Evolutionary conservation across 53 echinoderm and acorn worm genomes (phyloP), one percentile per base, ranked within the genome.

Genomic region (Echinarachnius parma): DNA sequence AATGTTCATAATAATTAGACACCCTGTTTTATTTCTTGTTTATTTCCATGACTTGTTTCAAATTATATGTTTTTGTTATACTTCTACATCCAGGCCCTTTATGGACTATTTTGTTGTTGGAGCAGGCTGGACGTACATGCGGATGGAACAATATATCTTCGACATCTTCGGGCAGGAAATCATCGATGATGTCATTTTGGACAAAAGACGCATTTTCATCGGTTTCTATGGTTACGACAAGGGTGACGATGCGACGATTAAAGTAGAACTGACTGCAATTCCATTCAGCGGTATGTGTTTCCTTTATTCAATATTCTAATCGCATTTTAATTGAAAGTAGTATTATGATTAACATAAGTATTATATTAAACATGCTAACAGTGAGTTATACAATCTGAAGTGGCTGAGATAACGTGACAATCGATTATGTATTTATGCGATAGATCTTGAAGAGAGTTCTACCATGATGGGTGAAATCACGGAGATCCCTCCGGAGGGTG

Each of bases 31-130:
- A n/a, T n/a, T n/a, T n/a, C n/a, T n/a, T n/a, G n/a, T n/a, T n/a
- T n/a, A n/a, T n/a, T n/a, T n/a, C n/a, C n/a, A n/a, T n/a, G n/a
- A n/a, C n/a, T n/a, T n/a, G n/a, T 45, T n/a, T 20, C 20, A 7
- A 19, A 21, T 8, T 49, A 21, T 49, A 21, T 11, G 5, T 49
- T 24, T 55, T 27, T 23, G 25, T 55, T 4, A 27, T 24, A 55
- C 28, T 55, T 55, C 3, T n/a, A 27, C 33, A 21, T 35, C 4
- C 30, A 65, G 65, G 3, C 14, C 27, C 4, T 28, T 46, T 28
- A 48, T 68, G 10, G 52, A 68, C 4, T 68, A 31, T 30, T 68
- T 68, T 31, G 34, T 52, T 31, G n/a, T 68, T 28, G 68, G 52
- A 16, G 49, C 48, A 9, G 49, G 31, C 4, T 68, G 68, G 68